Evolutionary conservation across 2,113 vertebrate genomes (phyloP).

Genomic region (Alexandromys fortis): DNA sequence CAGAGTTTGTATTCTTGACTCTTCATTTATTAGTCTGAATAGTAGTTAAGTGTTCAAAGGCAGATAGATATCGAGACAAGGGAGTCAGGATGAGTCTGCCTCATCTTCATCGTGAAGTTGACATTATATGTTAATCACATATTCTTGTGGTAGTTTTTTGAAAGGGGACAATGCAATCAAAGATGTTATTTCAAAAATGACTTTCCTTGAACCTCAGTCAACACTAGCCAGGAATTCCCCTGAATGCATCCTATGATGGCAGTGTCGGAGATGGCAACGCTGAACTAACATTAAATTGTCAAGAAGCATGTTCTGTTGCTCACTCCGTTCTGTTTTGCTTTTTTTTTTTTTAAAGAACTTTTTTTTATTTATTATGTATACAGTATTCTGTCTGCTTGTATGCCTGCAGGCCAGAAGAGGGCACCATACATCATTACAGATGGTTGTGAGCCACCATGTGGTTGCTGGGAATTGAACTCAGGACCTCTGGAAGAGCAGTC

Average conservation of each 20-base stretch:
- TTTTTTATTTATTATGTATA: no score
- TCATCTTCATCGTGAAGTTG: not conserved
- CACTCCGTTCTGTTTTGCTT: conserved; percentile 53
- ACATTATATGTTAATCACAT: not conserved
- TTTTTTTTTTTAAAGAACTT: no score
- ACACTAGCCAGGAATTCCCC: not conserved
- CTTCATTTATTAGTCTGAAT: conserved; percentile 17
- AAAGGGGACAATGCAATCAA: conserved; percentile 11
- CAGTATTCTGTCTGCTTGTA: no score
- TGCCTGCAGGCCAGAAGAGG: no score
- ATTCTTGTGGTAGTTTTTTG: not conserved
- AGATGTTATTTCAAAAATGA: conserved; percentile 18
- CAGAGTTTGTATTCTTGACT: not conserved
- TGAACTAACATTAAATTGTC: conserved; percentile 20
- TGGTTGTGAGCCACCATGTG: no score
- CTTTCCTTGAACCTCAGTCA: conserved; percentile 5
- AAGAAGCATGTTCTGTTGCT: conserved; percentile 40
- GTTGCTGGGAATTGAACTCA: no score
- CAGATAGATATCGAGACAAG: not conserved
- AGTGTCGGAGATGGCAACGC: not conserved
- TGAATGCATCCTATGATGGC: conserved; percentile 28
- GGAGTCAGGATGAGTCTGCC: not conserved
- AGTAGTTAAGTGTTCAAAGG: not conserved
- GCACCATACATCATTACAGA: no score
- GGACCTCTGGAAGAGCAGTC: no score